phyloP scores from a whole-genome alignment of 2,888 invertebrate species.

The Tiliacea aurago region DNA sequence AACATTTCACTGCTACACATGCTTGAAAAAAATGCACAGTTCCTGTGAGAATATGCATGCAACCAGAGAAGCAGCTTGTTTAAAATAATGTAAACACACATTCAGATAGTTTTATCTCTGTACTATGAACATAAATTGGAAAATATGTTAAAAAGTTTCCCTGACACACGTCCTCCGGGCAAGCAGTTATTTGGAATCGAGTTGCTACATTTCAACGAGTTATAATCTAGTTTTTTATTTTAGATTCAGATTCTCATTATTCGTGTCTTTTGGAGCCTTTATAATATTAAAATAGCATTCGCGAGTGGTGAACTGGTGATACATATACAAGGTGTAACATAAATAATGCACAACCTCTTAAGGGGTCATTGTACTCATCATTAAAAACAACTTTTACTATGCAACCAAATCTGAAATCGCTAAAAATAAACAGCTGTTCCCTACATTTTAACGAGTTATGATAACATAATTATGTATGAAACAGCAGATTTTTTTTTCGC shows the following conservation, averaged over 20 bases:
- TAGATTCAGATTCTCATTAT: not conserved
- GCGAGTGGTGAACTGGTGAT: too few relatives aligned
- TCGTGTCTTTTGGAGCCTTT: not conserved
- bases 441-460: too few relatives aligned
- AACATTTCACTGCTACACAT: too few relatives aligned
- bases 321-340: too few relatives aligned
- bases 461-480: too few relatives aligned
- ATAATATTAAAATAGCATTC: not conserved
- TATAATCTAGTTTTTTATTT: constrained; percentile 34
- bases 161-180: constrained; percentile 26
- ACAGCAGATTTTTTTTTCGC: too few relatives aligned
- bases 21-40: not conserved
- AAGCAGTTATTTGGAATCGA: constrained; percentile 33
- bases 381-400: too few relatives aligned
- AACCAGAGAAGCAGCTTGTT: not conserved
- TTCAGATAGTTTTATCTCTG: not conserved
- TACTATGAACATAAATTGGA: constrained; percentile 8
- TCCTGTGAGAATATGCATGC: not conserved
- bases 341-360: too few relatives aligned
- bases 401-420: too few relatives aligned
- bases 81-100: not conserved
- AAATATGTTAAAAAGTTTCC: constrained; percentile 37
- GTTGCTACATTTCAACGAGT: constrained; percentile 31
- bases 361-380: too few relatives aligned
- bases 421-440: too few relatives aligned